Percentiles rank a stretch among this genome's conserved stretches.
Conservation (phyloP, 2,797 vertebrate species). For the Arrhamphus sclerolepis region DNA sequence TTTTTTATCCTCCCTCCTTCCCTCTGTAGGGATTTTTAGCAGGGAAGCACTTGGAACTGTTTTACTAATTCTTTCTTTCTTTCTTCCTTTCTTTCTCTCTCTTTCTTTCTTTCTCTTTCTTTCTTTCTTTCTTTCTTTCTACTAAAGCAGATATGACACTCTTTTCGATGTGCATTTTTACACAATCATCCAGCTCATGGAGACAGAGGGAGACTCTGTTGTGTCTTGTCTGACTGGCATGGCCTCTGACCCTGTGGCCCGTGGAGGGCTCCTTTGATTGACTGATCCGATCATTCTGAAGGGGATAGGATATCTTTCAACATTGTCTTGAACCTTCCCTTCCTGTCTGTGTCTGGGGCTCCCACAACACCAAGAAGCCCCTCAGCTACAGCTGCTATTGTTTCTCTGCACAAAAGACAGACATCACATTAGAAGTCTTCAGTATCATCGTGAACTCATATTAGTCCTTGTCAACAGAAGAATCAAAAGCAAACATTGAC, state of each 20-base stretch:
- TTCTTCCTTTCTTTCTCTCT: conserved; percentile 23
- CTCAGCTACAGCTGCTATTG: conserved; percentile 73
- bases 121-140: conserved; percentile 30
- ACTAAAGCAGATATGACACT: conserved; percentile 29
- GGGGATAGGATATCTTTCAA: conserved; percentile 66
- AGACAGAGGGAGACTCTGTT: conserved; percentile 52
- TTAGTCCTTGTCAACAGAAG: conserved; percentile 75
- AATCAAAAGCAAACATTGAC: conserved; percentile 59
- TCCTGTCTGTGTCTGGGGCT: conserved; percentile 61
- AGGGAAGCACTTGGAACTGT: conserved; percentile 46
- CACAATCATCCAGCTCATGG: conserved; percentile 39
- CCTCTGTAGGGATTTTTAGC: conserved; percentile 69
- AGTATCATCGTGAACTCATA: conserved; percentile 73
- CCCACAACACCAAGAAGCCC: conserved; percentile 67
- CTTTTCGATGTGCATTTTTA: conserved; percentile 24
- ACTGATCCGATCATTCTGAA: conserved; percentile 65
- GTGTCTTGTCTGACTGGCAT: conserved; percentile 72
- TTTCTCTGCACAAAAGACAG: conserved; percentile 79
- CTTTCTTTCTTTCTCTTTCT: conserved; percentile 33
- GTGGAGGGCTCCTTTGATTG: conserved; percentile 55
- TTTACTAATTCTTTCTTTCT: conserved; percentile 41
- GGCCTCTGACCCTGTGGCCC: conserved; percentile 69
- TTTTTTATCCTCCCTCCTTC: conserved; percentile 40
- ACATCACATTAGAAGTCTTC: conserved; percentile 75
- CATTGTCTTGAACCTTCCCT: conserved; percentile 54